Conservation (phyloP, 2,797 vertebrate genomes). For the Erethizon dorsatum region DNA sequence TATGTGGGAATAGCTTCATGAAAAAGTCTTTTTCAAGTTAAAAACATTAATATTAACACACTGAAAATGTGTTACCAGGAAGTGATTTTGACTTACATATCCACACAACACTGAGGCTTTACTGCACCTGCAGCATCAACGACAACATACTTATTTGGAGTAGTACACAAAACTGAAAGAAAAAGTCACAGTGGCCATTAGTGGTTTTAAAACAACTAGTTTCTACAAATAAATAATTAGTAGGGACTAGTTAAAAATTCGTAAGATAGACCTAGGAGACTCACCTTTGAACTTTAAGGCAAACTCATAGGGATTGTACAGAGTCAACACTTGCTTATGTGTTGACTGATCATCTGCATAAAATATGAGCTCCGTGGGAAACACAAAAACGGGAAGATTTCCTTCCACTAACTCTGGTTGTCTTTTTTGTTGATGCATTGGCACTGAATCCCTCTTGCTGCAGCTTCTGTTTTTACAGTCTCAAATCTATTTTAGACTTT, state of each 20-base stretch:
- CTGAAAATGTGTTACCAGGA: conserved; percentile 71
- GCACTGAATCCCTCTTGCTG: conserved; percentile 92
- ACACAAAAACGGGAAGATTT: conserved; percentile 99
- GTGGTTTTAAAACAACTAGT: conserved; percentile 56
- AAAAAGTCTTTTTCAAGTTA: conserved; percentile 57
- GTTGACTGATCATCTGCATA: conserved; percentile 99
- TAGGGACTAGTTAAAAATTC: conserved; percentile 71
- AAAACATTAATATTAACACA: conserved; percentile 67
- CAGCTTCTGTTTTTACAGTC: conserved; percentile 90
- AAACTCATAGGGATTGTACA: conserved; percentile 99
- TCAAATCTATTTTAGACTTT: conserved; percentile 90
- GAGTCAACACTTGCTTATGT: conserved; percentile 99
- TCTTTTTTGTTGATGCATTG: conserved; percentile 99
- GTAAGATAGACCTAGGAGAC: conserved; percentile 87
- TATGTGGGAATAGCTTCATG: background rate
- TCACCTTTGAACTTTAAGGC: conserved; percentile 99
- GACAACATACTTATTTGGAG: conserved; percentile 98
- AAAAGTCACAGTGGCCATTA: conserved; percentile 83
- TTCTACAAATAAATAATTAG: conserved; percentile 77
- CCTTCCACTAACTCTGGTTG: conserved; percentile 99
- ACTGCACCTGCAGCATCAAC: conserved; percentile 98
- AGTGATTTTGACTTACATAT: conserved; percentile 95
- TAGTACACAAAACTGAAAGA: conserved; percentile 97
- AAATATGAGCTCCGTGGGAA: conserved; percentile 99
- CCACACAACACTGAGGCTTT: conserved; percentile 98